Base-by-base conservation (phyloP, 2,888 invertebrate genomes). In the Acronicta alni region DNA sequence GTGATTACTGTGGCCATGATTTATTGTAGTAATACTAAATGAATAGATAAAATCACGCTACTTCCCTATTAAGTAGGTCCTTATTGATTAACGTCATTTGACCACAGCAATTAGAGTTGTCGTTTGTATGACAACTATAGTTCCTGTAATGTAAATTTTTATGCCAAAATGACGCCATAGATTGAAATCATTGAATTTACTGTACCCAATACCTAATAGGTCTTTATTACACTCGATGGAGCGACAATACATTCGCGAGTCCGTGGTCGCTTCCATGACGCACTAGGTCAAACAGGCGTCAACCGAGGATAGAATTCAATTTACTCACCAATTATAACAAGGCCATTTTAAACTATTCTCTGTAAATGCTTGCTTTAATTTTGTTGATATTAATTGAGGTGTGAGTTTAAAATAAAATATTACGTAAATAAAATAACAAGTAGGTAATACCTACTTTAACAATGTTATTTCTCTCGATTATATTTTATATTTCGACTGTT, bases 301-400 rank as follows among this genome's bases (percentile, higher is more conserved):
- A 55, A 56, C 57, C 60, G 63, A 61, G 65, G 65, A 71, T 80
- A 68, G 71, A 80, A 80, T 82, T 83, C 69, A 80, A 82, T 79
- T 80, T 73, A 64, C 72, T 75, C 67, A 69, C 77, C 79, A 80
- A 81, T 81, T 81, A 78, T 76, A 67, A 64, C 77, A 83, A 83
- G 82, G 84, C 67, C 74, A 43, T 67, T 77, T 61, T 60, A 62
- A 52, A 58, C 51, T 57, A 59, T 59, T 60, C 38, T 69, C 43
- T 55, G 23, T 32, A 42, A 49, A 38, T 16, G 32, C 51, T 38
- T 53, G 47, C 47, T 57, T 52, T 42, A 65, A 48, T 61, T 56
- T n/a, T 26, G 5, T 1, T 17, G n/a, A 26, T 30, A 30, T 30
- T 30, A 30, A 30, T 30, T 30, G 10, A 30, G 10, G 5, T 9